A percentile compares a stretch with the other conserved stretches of the same genome.
phyloP scores from a whole-genome alignment of 92 coral and sea anemone species.

The Porites cylindrica region DNA sequence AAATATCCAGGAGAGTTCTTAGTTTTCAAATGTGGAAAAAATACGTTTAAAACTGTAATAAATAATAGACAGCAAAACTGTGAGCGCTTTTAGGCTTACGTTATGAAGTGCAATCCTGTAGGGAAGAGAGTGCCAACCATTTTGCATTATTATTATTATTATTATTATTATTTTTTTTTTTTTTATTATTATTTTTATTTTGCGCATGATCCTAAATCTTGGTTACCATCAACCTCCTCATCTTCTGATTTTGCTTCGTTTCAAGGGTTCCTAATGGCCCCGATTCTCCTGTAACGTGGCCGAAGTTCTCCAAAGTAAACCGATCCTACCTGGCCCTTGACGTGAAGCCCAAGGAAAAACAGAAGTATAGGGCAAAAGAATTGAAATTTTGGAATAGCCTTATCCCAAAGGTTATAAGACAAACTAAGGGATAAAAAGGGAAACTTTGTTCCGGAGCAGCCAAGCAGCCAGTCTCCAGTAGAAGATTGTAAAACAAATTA shows the following conservation, averaged over 20 bases:
- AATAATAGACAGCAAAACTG: too few species aligned
- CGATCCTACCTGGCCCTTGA: slow-evolving; percentile 27
- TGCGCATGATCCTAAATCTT: too few species aligned
- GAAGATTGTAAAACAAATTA: too few species aligned
- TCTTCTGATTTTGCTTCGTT: background rate
- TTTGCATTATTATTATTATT: too few species aligned
- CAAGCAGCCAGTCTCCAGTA: background rate
- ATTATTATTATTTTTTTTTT: too few species aligned
- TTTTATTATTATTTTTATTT: too few species aligned
- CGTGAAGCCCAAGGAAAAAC: slow-evolving; percentile 14
- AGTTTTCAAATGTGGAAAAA: too few species aligned
- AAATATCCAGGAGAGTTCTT: too few species aligned
- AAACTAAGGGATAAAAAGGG: background rate
- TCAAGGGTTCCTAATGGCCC: background rate
- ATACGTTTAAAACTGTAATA: too few species aligned
- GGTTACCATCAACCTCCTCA: background rate
- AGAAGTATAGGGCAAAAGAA: background rate
- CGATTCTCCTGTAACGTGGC: slow-evolving; percentile 6
- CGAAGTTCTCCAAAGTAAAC: background rate
- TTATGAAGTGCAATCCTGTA: too few species aligned
- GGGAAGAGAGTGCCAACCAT: too few species aligned
- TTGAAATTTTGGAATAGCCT: background rate
- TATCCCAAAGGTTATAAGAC: background rate
- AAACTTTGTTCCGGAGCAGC: background rate
- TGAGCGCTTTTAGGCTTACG: too few species aligned